phyloP scores from a whole-genome alignment of 2,113 vertebrate species.

The Todiramphus chloris region DNA sequence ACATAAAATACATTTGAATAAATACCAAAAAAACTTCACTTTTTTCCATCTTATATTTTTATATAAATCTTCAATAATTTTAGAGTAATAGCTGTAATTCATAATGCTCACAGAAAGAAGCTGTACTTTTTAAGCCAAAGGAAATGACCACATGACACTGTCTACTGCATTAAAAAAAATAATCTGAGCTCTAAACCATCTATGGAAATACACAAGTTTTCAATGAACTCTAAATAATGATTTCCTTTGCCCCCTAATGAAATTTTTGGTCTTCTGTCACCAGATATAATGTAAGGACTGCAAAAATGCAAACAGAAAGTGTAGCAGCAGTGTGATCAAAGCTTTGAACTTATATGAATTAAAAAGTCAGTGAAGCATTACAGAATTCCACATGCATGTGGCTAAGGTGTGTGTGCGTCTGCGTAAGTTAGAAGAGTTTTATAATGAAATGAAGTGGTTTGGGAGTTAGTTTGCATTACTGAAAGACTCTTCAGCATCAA shows the following conservation, averaged over 20 bases:
- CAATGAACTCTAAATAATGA: not conserved
- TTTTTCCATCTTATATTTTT: not conserved
- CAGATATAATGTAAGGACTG: conserved; percentile 21
- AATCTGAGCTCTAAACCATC: not conserved
- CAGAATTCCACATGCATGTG: conserved; percentile 32
- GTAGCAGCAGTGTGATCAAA: conserved; percentile 39
- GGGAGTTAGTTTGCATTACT: not conserved
- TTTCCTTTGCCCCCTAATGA: conserved; percentile 34
- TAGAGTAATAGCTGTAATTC: not conserved
- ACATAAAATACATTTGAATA: not conserved
- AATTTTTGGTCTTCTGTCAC: conserved; percentile 15
- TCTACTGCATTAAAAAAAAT: not conserved
- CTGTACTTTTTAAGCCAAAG: not conserved
- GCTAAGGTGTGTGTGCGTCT: conserved; percentile 2
- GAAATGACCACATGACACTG: not conserved
- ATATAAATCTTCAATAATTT: not conserved
- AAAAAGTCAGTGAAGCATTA: conserved; percentile 7
- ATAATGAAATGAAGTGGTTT: not conserved
- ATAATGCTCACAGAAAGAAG: not conserved
- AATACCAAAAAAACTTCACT: not conserved
- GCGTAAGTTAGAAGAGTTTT: conserved; percentile 6
- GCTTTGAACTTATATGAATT: conserved; percentile 35
- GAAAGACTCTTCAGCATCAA: not conserved
- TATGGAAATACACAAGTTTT: conserved; percentile 19
- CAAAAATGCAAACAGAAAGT: conserved; percentile 19